Base-by-base conservation (phyloP, 1,140 invertebrate species). In the Frieseomelitta varia region DNA sequence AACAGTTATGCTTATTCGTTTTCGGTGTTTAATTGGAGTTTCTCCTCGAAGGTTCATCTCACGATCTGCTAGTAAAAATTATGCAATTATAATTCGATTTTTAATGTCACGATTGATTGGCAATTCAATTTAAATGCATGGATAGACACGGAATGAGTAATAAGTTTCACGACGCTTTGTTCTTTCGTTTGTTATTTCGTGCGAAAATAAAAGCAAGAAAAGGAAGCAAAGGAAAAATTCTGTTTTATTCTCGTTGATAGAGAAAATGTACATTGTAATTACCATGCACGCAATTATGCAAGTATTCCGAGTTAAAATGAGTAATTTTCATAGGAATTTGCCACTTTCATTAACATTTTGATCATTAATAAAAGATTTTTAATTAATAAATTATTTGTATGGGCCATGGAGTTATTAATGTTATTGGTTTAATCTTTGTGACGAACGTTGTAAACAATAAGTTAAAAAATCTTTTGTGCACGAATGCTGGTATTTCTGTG, bases 261-360 rank as follows among this genome's bases (percentile, higher is more conserved):
- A 51, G 76, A 71, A 76, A 84, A 63, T 80, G 34, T 74, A 77
- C 68, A 34, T 55, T 47, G 82, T 87, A 85, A 87, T 88, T 88
- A 81, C 65, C 65, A 79, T 56, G 51, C 79, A n/a, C 34, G n/a
- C 63, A 76, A 88, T 76, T 81, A 65, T 82, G 61, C 34, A 12
- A 30, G 12, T 55, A 27, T 63, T n/a, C 39, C 65, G 73, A 30
- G 71, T 55, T 30, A 79, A 77, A 68, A 81, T 69, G 69, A 74
- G 80, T 61, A 55, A 81, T 88, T 67, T 79, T 68, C 53, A 67
- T 39, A 56, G 73, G 51, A 79, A 74, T 81, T 68, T 68, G 47
- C 24, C 24, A 71, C 65, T 15, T 81, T 88, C 72, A 51, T 85
- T 79, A 82, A 88, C 65, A 21, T 34, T 79, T 76, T 78, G 79